Evolutionary conservation across 2,888 invertebrate genomes (phyloP), one percentile per base, ranked within the genome.

Genomic region (Torymus aiolomorphi): DNA sequence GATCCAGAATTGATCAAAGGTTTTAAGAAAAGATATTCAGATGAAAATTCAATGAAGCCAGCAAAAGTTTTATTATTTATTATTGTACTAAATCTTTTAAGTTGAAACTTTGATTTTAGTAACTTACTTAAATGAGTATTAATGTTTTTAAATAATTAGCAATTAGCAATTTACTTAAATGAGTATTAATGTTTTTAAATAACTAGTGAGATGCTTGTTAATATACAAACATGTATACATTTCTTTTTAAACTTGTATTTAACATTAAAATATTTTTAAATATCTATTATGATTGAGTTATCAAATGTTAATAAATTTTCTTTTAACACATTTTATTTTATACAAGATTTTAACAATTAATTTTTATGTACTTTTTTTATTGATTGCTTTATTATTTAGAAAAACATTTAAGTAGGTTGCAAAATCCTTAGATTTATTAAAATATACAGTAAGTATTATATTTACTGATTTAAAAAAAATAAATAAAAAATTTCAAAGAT

Each of bases 11-110:
- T 99, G 12, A 97, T 97, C 75, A 94, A 95, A 78, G 95, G 96
- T 72, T 98, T 98, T 91, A 95, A 96, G 87, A 96, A 96, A 88
- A 93, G 97, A 57, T 99, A 98, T 90, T 98, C 98, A 0, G 97
- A 98, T 89, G 98, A 98, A 18, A 93, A 94, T 85, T 93, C 93
- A 77, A 93, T 93, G 91, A 91, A 90, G 80, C 91, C 91, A n/a
- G 86, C 86, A 69, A 89, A 90, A 84, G 80, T 85, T 11, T 88
- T 84, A 56, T 18, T 10, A 69, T 59, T 61, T 67, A 20, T 20
- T 69, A 18, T 69, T 63, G 14, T 59, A 3, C 3, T 24, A 24
- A 24, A 24, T 24, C 2, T 24, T 61, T 56, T 75, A 74, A 49
- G 78, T 70, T 66, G 31, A 14, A 31, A 24, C 24, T 24, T 24